Base-by-base conservation (phyloP, 2,888 invertebrate species). In the Nomada flava region DNA sequence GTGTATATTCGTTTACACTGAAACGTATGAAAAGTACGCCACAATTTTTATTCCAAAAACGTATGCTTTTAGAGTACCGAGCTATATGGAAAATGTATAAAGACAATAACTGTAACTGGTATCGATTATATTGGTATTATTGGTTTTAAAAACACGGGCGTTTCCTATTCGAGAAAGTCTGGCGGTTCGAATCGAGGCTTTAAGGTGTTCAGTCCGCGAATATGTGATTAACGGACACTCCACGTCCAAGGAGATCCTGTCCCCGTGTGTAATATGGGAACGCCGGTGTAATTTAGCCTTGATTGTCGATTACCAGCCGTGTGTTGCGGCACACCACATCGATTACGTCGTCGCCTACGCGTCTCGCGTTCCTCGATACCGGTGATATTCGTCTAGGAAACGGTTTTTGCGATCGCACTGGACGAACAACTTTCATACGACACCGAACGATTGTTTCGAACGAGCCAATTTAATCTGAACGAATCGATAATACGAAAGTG, bases 191-290 rank as follows among this genome's bases (percentile, higher is more conserved):
- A n/a, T 9, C 18, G 52, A 57, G 23, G 50, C 50, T 71, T 62
- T 76, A 82, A 85, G 85, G 76, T 72, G 72, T 76, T 84, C 69
- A 82, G 68, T 73, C 63, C 59, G 65, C 65, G 73, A 79, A 82
- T 79, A 82, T 55, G 74, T 64, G 75, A 79, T 86, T 81, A 86
- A 68, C 70, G 63, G 71, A 76, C 78, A 76, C 65, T 69, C 53
- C 60, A 47, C 36, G 79, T 83, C 87, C 87, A 87, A 87, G 87
- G 87, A 85, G 87, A 87, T 83, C 87, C 81, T 87, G 87, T 87
- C 78, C 63, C 75, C 44, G 75, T 44, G 63, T 78, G 79, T 70
- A 81, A 84, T 68, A 73, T 74, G 55, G 75, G 53, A 69, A 83
- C 78, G 62, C 55, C 59, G 55, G 67, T 69, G 80, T 77, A 72